Percentiles rank a stretch among this genome's conserved stretches.
phyloP scores from a whole-genome alignment of 2,888 invertebrate genomes.

The Atrina japonica region DNA sequence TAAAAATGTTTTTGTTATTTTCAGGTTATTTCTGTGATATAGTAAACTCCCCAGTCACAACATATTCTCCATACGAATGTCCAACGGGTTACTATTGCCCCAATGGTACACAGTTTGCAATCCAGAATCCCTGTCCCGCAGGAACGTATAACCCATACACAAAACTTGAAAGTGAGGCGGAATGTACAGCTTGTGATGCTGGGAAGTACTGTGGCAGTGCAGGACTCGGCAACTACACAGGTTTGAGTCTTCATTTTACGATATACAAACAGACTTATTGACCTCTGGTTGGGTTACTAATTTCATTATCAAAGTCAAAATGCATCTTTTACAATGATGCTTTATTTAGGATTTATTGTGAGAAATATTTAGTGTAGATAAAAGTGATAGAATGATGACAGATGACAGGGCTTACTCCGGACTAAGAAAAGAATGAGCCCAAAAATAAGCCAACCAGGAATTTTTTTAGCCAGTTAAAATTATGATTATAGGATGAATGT shows the following conservation, averaged over 20 bases:
- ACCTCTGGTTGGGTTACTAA: neutral
- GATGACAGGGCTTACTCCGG: too few relatives aligned
- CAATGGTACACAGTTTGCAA: slow-evolving; percentile 69
- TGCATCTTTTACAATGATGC: neutral
- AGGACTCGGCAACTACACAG: slow-evolving; percentile 62
- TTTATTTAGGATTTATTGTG: neutral
- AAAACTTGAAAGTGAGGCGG: slow-evolving; percentile 57
- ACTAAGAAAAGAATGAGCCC: too few relatives aligned
- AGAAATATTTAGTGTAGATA: too few relatives aligned
- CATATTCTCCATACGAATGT: slow-evolving; percentile 72
- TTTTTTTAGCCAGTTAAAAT: too few relatives aligned
- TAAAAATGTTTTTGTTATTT: slow-evolving; percentile 14
- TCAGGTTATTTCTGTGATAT: slow-evolving; percentile 76
- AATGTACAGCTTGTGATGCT: slow-evolving; percentile 74
- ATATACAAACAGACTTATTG: too few relatives aligned
- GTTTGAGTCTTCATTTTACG: slow-evolving; percentile 40
- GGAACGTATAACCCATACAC: slow-evolving; percentile 75
- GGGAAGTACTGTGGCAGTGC: slow-evolving; percentile 73
- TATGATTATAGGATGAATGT: too few relatives aligned
- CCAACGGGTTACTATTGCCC: slow-evolving; percentile 78
- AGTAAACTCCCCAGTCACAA: slow-evolving; percentile 67
- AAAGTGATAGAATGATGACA: too few relatives aligned
- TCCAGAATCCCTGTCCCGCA: slow-evolving; percentile 73
- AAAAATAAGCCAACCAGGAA: too few relatives aligned
- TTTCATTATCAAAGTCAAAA: too few relatives aligned